phyloP scores from a whole-genome alignment of 2,797 vertebrate species.

The Danio kyathit region DNA sequence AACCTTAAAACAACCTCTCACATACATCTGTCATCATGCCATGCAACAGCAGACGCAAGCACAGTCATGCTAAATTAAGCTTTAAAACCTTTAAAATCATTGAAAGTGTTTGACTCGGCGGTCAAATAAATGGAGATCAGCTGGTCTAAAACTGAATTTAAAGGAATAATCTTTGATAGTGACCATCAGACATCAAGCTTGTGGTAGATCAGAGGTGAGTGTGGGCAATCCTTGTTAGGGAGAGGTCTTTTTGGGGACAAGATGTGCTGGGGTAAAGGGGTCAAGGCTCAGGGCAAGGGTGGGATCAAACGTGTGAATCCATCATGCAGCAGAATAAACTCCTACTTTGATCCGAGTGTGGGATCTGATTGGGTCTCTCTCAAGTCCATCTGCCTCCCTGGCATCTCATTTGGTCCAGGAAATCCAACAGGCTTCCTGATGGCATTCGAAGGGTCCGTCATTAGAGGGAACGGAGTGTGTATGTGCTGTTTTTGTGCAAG shows the following conservation, averaged over 20 bases:
- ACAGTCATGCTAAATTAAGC: constrained; percentile 64
- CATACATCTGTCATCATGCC: constrained; percentile 76
- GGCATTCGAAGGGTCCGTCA: constrained; percentile 81
- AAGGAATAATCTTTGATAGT: neutral
- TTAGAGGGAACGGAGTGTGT: constrained; percentile 71
- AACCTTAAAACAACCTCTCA: constrained; percentile 16
- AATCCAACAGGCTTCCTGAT: constrained; percentile 86
- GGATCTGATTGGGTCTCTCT: constrained; percentile 87
- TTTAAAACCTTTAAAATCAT: neutral
- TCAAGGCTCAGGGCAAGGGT: constrained; percentile 57
- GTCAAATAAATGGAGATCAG: neutral
- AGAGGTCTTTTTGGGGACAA: constrained; percentile 38
- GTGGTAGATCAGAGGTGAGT: constrained; percentile 35
- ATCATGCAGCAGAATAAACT: constrained; percentile 85
- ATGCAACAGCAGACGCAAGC: constrained; percentile 83
- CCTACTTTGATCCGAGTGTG: constrained; percentile 88
- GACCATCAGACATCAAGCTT: constrained; percentile 17
- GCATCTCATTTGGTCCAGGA: constrained; percentile 85
- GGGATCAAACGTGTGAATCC: constrained; percentile 74
- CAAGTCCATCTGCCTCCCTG: constrained; percentile 86
- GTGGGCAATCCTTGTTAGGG: constrained; percentile 43
- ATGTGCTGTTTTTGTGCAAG: constrained; percentile 23
- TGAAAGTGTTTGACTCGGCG: neutral
- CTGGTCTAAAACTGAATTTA: neutral
- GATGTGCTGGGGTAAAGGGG: constrained; percentile 52